These are phyloP conservation scores for Drosophila kohkoa DNA, from an alignment of 1,140 invertebrate genomes.

Conservation along the genomic window DNA sequence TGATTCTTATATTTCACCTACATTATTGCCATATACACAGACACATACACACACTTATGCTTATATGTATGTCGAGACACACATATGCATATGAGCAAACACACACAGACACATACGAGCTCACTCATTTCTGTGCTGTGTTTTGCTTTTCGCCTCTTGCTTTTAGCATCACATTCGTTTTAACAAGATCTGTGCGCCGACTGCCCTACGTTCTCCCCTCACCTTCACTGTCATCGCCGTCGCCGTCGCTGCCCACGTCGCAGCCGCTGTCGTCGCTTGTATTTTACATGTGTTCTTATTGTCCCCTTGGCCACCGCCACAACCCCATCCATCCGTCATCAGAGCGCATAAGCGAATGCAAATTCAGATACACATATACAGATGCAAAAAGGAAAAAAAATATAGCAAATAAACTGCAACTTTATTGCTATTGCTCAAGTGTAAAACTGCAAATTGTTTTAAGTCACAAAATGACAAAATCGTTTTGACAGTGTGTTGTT, in stretches of 20 bases:
- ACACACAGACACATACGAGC: slow-evolving; percentile 9
- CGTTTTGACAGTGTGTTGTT: slow-evolving; percentile 11
- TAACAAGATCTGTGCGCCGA: slow-evolving; percentile 56
- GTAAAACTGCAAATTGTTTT: slow-evolving; percentile 26
- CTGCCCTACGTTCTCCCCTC: slow-evolving; percentile 52
- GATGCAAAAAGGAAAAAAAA: slow-evolving; percentile 8
- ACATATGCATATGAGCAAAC: slow-evolving; percentile 24
- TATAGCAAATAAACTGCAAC: slow-evolving; percentile 19
- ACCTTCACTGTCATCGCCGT: slow-evolving; percentile 3
- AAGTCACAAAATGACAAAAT: slow-evolving; percentile 28
- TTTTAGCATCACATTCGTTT: slow-evolving; percentile 53
- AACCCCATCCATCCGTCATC: not conserved
- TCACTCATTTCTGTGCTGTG: slow-evolving; percentile 51
- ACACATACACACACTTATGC: slow-evolving; percentile 21
- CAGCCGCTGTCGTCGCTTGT: slow-evolving; percentile 34
- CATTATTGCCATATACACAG: slow-evolving; percentile 63
- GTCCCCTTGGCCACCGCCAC: slow-evolving; percentile 7
- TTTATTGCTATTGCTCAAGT: slow-evolving; percentile 24
- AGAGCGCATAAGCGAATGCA: slow-evolving; percentile 1
- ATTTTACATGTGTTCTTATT: slow-evolving; percentile 41
- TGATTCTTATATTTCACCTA: slow-evolving; percentile 68
- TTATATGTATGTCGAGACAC: slow-evolving; percentile 10
- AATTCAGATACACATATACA: slow-evolving; percentile 17
- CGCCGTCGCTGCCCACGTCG: slow-evolving; percentile 33
- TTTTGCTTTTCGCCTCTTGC: slow-evolving; percentile 56